A percentile compares a stretch with the other conserved stretches of the same genome.
Conservation (phyloP, 2,797 vertebrate genomes). For the Pipistrellus nathusii region DNA sequence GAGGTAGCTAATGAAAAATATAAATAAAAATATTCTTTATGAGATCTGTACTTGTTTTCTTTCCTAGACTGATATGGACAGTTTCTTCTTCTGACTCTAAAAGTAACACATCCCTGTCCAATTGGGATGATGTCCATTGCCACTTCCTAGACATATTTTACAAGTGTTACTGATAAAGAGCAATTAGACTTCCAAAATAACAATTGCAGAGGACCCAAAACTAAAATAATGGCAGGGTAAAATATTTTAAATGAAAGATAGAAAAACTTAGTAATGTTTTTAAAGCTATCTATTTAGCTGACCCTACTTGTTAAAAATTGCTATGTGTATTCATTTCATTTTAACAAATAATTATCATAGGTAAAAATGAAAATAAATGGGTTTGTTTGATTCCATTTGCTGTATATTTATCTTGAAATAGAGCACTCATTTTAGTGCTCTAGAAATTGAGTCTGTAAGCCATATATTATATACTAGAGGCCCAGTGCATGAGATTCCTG, state of each 20-base stretch:
- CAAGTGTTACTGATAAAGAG: background rate
- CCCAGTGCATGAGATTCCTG: too few relatives aligned
- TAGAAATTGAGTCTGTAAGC: background rate
- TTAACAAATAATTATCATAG: slow-evolving; percentile 47
- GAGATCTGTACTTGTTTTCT: background rate
- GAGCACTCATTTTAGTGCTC: slow-evolving; percentile 3
- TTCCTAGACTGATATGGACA: background rate
- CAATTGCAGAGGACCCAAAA: background rate
- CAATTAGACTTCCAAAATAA: background rate
- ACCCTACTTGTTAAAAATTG: background rate
- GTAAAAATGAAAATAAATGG: slow-evolving; percentile 5
- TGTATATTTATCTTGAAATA: slow-evolving; percentile 50
- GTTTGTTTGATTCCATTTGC: background rate
- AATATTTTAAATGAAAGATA: background rate
- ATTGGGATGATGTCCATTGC: background rate
- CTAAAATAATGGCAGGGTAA: background rate
- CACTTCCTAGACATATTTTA: background rate
- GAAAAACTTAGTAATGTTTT: background rate
- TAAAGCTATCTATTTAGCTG: slow-evolving; percentile 21
- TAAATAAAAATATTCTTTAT: background rate
- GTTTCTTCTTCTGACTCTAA: background rate
- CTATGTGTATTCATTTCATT: slow-evolving; percentile 14
- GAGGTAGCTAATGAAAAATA: slow-evolving; percentile 9
- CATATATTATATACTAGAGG: background rate
- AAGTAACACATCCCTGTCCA: background rate